Evolutionary conservation across 2,797 vertebrate species (phyloP), one percentile per base, ranked within the genome.

Genomic region (Coregonus sp.): DNA sequence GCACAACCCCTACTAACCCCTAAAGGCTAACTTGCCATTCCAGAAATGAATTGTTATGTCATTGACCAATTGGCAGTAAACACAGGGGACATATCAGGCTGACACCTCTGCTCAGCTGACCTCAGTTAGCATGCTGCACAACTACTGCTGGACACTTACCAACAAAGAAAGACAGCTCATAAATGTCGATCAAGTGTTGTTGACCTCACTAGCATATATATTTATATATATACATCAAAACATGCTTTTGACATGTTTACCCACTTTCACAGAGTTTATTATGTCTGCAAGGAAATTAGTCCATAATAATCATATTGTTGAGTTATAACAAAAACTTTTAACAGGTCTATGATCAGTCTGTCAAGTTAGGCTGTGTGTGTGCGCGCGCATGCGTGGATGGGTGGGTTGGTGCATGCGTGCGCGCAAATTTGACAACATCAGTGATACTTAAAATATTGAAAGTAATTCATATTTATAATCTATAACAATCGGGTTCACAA

Each of bases 1-100:
- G 59, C 25, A 63, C 59, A 63, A 63, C 59, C 59, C 20, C 40
- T 47, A 47, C 25, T 7, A 20, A 25, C 11, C 9, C 20, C 59
- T 63, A 63, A 20, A 25, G n/a, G 16, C 20, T 37, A 66, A 37
- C 74, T 85, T 74, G 37, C 56, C 66, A 54, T 67, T 81, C n/a
- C 86, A 80, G 80, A 89, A 89, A 86, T 75, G 83, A 86, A 47
- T 47, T 47, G 40, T 47, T 78, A 70, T 78, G 82, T 81, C 78
- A 83, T 40, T 73, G 80, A 78, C 63, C 81, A 76, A 81, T 85
- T 29, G 25, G 47, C 70, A 75, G 82, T 81, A 82, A 87, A 81
- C 78, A 83, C 35, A 40, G 20, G 15, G 9, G 63, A 47, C 68
- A 18, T 61, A 59, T 3, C 5, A 25, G 59, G 50, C 31, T 59